These are phyloP conservation scores for Nestor notabilis DNA, from an alignment of 2,113 vertebrate species.

Conservation along the genomic window DNA sequence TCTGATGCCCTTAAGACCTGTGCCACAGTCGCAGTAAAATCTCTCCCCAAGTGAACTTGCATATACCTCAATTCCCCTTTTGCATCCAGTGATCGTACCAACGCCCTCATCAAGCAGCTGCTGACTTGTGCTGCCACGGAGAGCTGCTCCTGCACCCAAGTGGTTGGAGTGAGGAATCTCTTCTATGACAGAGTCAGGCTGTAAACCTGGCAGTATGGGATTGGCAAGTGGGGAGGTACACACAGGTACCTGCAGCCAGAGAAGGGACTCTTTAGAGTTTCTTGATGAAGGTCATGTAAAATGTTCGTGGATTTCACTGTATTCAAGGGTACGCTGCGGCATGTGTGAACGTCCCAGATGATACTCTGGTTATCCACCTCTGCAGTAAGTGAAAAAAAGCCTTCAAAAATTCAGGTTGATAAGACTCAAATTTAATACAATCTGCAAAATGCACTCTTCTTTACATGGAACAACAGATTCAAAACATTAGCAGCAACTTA, in stretches of 20 bases:
- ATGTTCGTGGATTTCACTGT: not conserved
- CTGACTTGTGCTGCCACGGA: not conserved
- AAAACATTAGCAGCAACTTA: not conserved
- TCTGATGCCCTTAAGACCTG: not conserved
- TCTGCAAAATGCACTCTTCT: not conserved
- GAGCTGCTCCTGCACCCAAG: constrained; percentile 25
- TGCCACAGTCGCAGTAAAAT: not conserved
- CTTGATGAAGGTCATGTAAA: not conserved
- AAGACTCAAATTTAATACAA: not conserved
- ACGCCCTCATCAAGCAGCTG: not conserved
- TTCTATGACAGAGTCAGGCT: not conserved
- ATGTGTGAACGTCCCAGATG: not conserved
- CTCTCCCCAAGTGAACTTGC: not conserved
- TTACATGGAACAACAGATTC: not conserved
- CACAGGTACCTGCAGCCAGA: fast-evolving
- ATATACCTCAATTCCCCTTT: not conserved
- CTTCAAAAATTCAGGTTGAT: not conserved
- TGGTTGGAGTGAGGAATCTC: not conserved
- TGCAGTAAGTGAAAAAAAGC: not conserved
- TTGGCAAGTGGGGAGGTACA: fast-evolving
- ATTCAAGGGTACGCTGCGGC: not conserved
- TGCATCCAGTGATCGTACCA: not conserved
- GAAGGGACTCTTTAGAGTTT: not conserved
- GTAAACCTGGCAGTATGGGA: not conserved
- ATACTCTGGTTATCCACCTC: not conserved